These are phyloP conservation scores for Diploptera punctata DNA, from an alignment of 2,888 invertebrate genomes.

Conservation along the genomic window DNA sequence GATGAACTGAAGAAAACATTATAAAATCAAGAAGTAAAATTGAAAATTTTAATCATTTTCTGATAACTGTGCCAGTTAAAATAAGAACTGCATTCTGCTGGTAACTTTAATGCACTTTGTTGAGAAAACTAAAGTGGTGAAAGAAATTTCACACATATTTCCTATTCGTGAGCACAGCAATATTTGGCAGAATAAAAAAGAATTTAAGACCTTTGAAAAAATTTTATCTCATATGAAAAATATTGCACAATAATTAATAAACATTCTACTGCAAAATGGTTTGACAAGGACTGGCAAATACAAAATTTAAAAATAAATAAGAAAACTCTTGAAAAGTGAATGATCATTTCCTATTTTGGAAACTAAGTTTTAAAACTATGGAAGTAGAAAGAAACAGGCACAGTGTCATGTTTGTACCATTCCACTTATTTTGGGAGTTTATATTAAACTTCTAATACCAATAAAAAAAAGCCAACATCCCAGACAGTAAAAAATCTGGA, in stretches of 20 bases:
- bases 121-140: not conserved
- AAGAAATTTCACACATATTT: not conserved
- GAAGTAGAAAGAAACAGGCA: not conserved
- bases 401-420: not conserved
- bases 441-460: too few relatives aligned
- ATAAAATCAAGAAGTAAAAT: not conserved
- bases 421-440: not conserved
- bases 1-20: not conserved
- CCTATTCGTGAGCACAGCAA: not conserved
- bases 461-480: too few relatives aligned
- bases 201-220: not conserved
- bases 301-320: not conserved
- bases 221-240: not conserved
- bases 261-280: not conserved
- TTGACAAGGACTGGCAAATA: not conserved
- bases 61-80: not conserved
- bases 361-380: not conserved
- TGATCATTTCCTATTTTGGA: not conserved
- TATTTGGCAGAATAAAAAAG: not conserved
- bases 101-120: not conserved
- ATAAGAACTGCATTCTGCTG: not conserved
- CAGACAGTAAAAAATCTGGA: too few relatives aligned
- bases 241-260: not conserved
- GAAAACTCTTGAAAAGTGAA: not conserved
- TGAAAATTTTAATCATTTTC: not conserved